These are phyloP conservation scores for Pseudomyrmex pallidus DNA, from an alignment of 1,140 invertebrate genomes.

Conservation along the genomic window DNA sequence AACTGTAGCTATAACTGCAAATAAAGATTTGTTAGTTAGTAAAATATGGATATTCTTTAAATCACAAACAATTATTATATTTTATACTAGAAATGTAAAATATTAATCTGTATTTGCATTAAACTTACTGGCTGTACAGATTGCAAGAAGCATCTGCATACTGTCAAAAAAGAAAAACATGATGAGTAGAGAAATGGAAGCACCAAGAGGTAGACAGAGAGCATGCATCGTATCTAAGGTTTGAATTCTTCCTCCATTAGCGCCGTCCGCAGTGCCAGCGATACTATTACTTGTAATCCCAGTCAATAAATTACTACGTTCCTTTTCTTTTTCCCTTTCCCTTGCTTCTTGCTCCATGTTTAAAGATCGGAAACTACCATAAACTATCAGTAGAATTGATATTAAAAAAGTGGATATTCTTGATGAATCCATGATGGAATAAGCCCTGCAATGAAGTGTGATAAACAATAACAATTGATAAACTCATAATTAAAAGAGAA, in stretches of 20 bases:
- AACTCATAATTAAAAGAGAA: background rate
- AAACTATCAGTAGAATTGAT: constrained; percentile 98
- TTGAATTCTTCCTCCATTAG: constrained; percentile 90
- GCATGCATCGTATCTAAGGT: constrained; percentile 98
- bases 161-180: constrained; percentile 99
- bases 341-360: constrained; percentile 97
- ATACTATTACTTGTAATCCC: constrained; percentile 80
- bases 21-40: constrained; percentile 54
- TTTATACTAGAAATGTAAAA: no score
- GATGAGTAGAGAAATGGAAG: constrained; percentile 96
- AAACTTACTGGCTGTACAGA: constrained; percentile 97
- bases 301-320: constrained; percentile 87
- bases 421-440: constrained; percentile 98
- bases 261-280: constrained; percentile 76
- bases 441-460: constrained; percentile 88
- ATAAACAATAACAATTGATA: background rate
- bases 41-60: no score
- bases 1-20: constrained; percentile 97
- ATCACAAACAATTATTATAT: background rate
- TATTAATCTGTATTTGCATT: constrained; percentile 42
- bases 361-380: constrained; percentile 96
- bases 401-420: constrained; percentile 98
- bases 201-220: constrained; percentile 97
- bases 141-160: constrained; percentile 98
- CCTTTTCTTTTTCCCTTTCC: constrained; percentile 92